These are phyloP conservation scores for Caenorhabditis japonica DNA, from an alignment of 2,888 invertebrate species.

Conservation along the genomic window DNA sequence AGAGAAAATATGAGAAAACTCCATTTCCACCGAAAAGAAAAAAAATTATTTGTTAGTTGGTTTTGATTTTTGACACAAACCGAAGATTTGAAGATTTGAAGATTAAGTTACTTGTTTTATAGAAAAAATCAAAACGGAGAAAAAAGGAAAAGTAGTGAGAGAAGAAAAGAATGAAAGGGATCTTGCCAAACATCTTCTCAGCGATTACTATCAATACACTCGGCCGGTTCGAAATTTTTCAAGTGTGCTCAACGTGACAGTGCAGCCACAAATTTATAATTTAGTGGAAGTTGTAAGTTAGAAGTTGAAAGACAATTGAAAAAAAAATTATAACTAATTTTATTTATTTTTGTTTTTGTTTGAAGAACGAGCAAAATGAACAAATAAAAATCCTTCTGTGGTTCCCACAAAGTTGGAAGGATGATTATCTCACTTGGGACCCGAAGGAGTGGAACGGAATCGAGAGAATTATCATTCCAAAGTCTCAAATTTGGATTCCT, in stretches of 20 bases:
- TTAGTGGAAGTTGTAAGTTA: conserved; percentile 64
- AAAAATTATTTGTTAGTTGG: too few species aligned
- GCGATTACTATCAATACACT: conserved; percentile 56
- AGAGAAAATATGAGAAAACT: too few species aligned
- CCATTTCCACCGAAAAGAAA: conserved; percentile 23
- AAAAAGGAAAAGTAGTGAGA: conserved; percentile 15
- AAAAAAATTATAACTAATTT: too few species aligned
- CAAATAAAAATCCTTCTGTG: conserved; percentile 65
- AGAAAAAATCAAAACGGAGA: too few species aligned
- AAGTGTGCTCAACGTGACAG: conserved; percentile 63
- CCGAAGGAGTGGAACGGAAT: conserved; percentile 66
- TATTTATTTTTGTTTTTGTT: neutral
- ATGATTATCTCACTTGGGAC: conserved; percentile 64
- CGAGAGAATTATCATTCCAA: conserved; percentile 63
- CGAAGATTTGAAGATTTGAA: too few species aligned
- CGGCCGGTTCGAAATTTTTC: conserved; percentile 62
- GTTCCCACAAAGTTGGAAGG: conserved; percentile 69
- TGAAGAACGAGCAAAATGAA: conserved; percentile 66
- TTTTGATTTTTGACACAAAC: too few species aligned
- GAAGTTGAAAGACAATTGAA: too few species aligned
- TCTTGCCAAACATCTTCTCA: conserved; percentile 56
- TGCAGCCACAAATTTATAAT: conserved; percentile 66
- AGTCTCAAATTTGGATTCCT: conserved; percentile 63
- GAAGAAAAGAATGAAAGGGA: conserved; percentile 52
- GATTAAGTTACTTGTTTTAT: too few species aligned